Base-by-base conservation (phyloP, 2,113 vertebrate species). In the Sphaerodactylus townsendi region DNA sequence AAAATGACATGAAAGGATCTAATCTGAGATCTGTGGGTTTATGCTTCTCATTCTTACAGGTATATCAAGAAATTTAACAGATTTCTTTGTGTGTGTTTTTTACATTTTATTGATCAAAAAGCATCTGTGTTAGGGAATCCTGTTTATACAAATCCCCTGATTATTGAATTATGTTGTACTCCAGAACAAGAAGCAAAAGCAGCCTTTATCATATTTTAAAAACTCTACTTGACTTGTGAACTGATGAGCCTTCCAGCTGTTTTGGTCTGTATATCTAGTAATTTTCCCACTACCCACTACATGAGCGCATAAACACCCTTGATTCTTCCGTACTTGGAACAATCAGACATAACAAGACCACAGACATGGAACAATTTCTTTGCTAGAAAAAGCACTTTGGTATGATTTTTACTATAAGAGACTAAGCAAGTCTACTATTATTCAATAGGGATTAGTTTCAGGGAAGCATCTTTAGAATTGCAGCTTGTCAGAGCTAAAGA, bases 51-150 rank as follows among this genome's bases (percentile, higher is more conserved):
- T 39, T 70, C 88, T 87, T 87, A 0, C 70, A 25, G 1, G 13
- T 89, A 87, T 9, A 41, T 82, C 37, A 0, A 85, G 53, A 15
- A 87, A 81, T 79, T 91, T 41, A 92, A 75, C 75, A 83, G 4
- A 30, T 53, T 53, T 17, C 23, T 53, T 84, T 89, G n/a, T n/a
- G n/a, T n/a, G n/a, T n/a, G n/a, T 85, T 17, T 86, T 30, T 86
- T 62, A 84, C 1, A 65, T 85, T 92, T 91, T 79, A 84, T 71
- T 82, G 81, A 90, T 73, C 84, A 94, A 84, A 74, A 17, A 87
- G 19, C 10, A 84, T 78, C 4, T 90, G 74, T 85, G 4, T 70
- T 84, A 66, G 23, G 83, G 35, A 88, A 81, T 84, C 65, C 68
- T 84, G n/a, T 71, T 35, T 86, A 88, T 6, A 19, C 50, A 90